Conservation (phyloP, 53 echinoderm and acorn worm species). For the Temnopleurus reevesii region DNA sequence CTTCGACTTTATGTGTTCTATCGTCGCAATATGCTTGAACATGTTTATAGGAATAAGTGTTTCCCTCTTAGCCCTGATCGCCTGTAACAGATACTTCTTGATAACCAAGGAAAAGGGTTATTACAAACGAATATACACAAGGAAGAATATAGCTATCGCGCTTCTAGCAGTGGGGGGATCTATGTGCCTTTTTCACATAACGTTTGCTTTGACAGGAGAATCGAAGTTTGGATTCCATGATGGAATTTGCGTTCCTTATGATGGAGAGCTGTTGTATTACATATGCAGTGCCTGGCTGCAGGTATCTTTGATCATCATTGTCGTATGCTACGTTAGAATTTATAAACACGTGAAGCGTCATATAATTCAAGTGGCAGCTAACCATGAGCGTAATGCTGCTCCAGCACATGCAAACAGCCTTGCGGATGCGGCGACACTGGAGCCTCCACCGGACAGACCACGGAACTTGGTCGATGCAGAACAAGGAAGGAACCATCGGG, state of each 20-base stretch:
- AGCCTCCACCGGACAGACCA: too few relatives aligned
- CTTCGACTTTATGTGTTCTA: neutral
- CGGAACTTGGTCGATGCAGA: too few relatives aligned
- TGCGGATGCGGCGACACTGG: too few relatives aligned
- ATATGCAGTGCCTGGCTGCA: neutral
- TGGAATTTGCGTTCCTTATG: neutral
- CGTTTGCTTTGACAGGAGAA: neutral
- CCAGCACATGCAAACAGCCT: too few relatives aligned
- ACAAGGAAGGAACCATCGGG: neutral
- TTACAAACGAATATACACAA: neutral
- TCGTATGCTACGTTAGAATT: constrained; percentile 59
- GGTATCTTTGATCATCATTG: constrained; percentile 45
- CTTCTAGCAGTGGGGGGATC: neutral
- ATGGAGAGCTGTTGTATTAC: neutral
- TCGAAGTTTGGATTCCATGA: neutral
- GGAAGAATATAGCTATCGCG: neutral
- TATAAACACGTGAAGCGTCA: constrained; percentile 60
- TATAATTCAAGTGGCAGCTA: too few relatives aligned
- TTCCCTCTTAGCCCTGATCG: neutral
- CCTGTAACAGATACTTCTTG: neutral
- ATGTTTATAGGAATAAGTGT: neutral
- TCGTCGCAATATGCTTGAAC: neutral
- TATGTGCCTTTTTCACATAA: neutral
- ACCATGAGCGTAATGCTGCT: neutral
- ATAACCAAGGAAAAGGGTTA: neutral